These are phyloP conservation scores for Drosophila paranaensis DNA, from an alignment of 2,888 invertebrate species.

Conservation along the genomic window DNA sequence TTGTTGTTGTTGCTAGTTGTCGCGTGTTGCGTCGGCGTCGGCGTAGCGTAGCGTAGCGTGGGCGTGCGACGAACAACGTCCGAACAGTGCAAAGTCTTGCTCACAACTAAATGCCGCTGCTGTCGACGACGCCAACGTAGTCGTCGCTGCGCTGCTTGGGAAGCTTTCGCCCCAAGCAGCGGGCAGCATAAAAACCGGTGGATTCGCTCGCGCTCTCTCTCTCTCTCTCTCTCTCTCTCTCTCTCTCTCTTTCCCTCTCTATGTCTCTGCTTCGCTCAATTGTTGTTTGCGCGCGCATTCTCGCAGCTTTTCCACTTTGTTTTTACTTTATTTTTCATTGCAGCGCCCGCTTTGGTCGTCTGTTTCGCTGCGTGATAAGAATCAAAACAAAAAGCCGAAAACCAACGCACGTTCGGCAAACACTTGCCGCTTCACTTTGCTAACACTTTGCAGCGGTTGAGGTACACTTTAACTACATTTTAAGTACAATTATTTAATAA, in stretches of 20 bases:
- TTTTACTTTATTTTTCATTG: conserved; percentile 69
- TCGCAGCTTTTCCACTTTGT: conserved; percentile 67
- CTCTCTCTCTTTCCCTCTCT: no score
- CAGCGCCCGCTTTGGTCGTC: conserved; percentile 44
- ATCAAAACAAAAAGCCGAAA: conserved; percentile 80
- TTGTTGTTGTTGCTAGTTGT: conserved; percentile 29
- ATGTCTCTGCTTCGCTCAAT: not conserved
- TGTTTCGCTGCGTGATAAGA: conserved; percentile 73
- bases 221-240: not conserved
- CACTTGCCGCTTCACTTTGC: not conserved
- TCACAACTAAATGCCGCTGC: conserved; percentile 73
- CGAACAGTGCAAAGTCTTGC: conserved; percentile 79
- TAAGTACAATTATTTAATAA: not conserved
- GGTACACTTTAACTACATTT: not conserved
- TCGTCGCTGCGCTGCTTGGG: conserved; percentile 43
- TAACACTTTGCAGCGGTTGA: not conserved
- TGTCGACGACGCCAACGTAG: conserved; percentile 26
- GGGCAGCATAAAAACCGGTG: conserved; percentile 38
- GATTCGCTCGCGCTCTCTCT: conserved; percentile 19
- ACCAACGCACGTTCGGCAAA: conserved; percentile 41
- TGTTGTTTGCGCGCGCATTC: conserved; percentile 48
- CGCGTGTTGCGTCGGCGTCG: conserved; percentile 50
- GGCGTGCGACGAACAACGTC: conserved; percentile 61
- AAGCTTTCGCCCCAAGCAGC: conserved; percentile 40
- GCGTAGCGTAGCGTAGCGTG: conserved; percentile 39